Percentiles rank a stretch among this genome's conserved stretches.
Conservation (phyloP, 2,113 vertebrate species). For the Microtus pennsylvanicus region DNA sequence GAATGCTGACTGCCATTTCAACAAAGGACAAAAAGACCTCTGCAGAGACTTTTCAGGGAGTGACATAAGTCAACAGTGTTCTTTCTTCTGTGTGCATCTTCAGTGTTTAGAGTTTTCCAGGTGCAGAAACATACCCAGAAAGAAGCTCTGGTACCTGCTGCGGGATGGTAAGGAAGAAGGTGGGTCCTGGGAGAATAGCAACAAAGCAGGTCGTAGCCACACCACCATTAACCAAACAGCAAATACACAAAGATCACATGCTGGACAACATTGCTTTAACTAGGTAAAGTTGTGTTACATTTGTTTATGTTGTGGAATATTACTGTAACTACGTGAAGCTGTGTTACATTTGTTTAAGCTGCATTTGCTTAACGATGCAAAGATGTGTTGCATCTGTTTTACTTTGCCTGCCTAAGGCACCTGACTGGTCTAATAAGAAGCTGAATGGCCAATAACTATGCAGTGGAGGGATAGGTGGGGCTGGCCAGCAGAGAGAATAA, state of each 20-base stretch:
- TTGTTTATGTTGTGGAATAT: not conserved
- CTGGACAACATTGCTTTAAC: not conserved
- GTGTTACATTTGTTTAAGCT: not conserved
- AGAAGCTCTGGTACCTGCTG: too few species aligned
- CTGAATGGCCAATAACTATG: not conserved
- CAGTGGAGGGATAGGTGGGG: not conserved
- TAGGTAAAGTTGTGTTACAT: not conserved
- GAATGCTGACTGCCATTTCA: not conserved
- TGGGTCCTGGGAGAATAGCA: not conserved
- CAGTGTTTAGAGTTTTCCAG: constrained; percentile 54
- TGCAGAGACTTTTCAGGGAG: not conserved
- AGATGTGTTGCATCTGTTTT: not conserved
- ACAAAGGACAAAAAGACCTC: not conserved
- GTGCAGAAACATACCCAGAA: not conserved
- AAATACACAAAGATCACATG: constrained; percentile 48
- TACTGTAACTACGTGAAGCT: too few species aligned
- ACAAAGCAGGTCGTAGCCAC: not conserved
- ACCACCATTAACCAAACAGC: not conserved
- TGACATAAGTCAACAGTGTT: not conserved
- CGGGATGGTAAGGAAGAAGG: not conserved
- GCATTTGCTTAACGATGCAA: not conserved
- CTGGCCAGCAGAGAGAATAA: not conserved
- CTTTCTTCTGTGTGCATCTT: not conserved
- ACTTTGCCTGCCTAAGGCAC: not conserved
- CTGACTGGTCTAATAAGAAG: not conserved